Conservation (phyloP, 2,797 vertebrate species). For the Argya squamiceps region DNA sequence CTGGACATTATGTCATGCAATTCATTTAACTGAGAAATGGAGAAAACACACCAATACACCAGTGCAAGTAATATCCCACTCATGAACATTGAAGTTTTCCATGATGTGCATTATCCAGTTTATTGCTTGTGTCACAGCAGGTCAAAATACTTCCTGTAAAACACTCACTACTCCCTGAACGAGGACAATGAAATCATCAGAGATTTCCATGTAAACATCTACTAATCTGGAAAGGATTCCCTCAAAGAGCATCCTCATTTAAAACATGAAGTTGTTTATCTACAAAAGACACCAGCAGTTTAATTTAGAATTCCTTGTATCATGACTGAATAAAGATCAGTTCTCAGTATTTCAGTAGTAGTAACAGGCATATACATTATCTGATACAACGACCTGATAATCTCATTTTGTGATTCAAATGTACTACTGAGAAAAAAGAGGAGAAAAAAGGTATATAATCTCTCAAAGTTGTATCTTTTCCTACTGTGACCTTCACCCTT, state of each 20-base stretch:
- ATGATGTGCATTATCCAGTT: background rate
- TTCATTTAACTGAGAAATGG: background rate
- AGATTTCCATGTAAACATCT: background rate
- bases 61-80: background rate
- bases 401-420: conserved; percentile 9
- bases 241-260: background rate
- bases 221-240: background rate
- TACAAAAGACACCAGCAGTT: background rate
- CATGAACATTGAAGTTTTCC: background rate
- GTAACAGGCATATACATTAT: background rate
- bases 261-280: background rate
- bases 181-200: background rate
- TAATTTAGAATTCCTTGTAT: background rate
- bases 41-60: background rate
- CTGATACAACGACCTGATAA: background rate
- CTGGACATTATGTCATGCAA: background rate
- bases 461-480: background rate
- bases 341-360: background rate
- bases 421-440: background rate
- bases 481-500: background rate
- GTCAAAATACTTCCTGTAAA: background rate
- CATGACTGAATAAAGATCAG: background rate
- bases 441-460: background rate
- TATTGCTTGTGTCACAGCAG: background rate
- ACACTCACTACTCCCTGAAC: background rate